Base-by-base conservation (phyloP, 2,888 invertebrate species). In the Lamproptera curius region DNA sequence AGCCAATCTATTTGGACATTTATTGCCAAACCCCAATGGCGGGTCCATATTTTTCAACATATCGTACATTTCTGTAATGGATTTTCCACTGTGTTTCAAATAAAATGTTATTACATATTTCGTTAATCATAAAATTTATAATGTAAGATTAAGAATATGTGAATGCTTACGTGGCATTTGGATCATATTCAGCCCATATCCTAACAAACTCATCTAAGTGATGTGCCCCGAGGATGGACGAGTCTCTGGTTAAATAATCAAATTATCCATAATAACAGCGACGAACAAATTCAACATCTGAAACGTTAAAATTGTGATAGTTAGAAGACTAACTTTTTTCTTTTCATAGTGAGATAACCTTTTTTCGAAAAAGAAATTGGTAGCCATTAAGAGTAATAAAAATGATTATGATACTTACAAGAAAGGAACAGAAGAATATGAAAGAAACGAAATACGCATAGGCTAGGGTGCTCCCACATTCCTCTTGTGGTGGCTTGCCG, bases 211-310 rank as follows among this genome's bases (percentile, higher is more conserved):
- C 99, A 88, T 99, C 99, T 74, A 99, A 92, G 91, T 99, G 99
- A 93, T 99, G 99, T 64, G 99, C 99, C 54, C 99, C 99, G 79
- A 99, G 92, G 82, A 99, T 99, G 76, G 98, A 99, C 65, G 98
- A 98, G 89, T 99, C 99, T 84, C 99, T 91, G 54, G 99, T 99
- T 74, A 99, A 90, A 89, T 99, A 99, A 90, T 99, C 99, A 84
- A 99, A 99, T 99, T 99, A 90, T 99, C 99, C 99, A 99, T 99
- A 87, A 99, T 99, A 82, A 99, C 99, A 76, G 99, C 99, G 76
- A 99, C 99, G 92, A 99, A 99, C 80, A 99, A 92, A 91, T 99
- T 99, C 85, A 99, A 92, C 99, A 99, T 99, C 95, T 96, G 75
- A 1, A 54, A 41, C 39, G 50, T 36, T 35, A 52, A 34, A 37